Percentiles rank a stretch among this genome's conserved stretches.
These are phyloP conservation scores for Excalfactoria chinensis DNA, from an alignment of 2,113 vertebrate species.

Conservation along the genomic window DNA sequence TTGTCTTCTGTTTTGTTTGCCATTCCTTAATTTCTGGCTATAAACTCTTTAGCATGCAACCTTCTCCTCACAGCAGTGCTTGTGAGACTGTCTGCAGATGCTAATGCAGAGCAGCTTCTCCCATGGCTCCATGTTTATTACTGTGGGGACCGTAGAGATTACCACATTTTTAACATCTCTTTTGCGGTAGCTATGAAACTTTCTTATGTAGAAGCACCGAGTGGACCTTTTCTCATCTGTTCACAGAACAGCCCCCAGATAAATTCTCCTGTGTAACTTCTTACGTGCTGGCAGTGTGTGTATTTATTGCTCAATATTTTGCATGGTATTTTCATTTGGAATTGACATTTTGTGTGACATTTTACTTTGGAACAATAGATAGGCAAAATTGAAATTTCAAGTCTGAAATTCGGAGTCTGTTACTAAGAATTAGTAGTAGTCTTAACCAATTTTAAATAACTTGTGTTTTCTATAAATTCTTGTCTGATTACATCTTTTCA, in stretches of 20 bases:
- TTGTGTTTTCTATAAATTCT: background rate
- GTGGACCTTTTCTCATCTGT: background rate
- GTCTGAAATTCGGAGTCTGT: background rate
- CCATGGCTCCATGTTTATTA: background rate
- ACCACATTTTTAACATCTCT: background rate
- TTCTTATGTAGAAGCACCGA: background rate
- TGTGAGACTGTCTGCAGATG: background rate
- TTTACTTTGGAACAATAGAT: slow-evolving; percentile 36
- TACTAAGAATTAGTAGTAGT: background rate
- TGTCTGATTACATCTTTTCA: background rate
- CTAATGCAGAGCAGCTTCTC: background rate
- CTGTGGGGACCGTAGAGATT: background rate
- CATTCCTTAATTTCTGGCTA: background rate
- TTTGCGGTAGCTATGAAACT: background rate
- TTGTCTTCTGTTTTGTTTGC: background rate
- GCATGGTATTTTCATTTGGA: slow-evolving; percentile 13
- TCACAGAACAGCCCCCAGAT: background rate
- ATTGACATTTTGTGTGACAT: slow-evolving; percentile 23
- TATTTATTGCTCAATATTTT: background rate
- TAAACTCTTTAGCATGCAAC: background rate
- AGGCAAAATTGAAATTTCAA: background rate
- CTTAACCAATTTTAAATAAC: background rate
- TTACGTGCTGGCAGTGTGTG: background rate
- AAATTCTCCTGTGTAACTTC: background rate
- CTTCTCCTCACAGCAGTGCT: background rate